Evolutionary conservation across 2,888 invertebrate species (phyloP), one percentile per base, ranked within the genome.

Genomic region (Athalia rosae): DNA sequence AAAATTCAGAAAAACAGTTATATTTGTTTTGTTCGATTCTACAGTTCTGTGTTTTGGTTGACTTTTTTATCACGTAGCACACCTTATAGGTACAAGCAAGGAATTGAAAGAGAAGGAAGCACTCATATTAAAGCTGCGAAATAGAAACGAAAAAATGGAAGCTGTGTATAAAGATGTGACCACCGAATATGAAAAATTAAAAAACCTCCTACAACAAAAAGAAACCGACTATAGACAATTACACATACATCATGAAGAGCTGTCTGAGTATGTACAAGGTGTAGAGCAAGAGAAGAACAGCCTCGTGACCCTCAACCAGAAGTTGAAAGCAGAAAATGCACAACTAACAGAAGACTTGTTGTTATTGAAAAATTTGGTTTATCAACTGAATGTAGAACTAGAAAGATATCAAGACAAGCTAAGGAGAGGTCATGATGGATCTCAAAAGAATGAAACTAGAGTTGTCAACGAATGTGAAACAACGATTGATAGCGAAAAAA

Each of bases 361-460:
- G 67, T 94, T 96, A 87, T 89, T 96, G 79, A 96, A 96, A 89
- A 95, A 94, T 81, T 93, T 96, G 0, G 92, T 96, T 4, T 96
- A 95, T 84, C 94, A 95, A 76, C 87, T 96, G 43, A 96, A 96
- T 87, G 93, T 94, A 0, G 95, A 96, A 84, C 90, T 96, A 43
- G 95, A 95, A 79, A 91, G 93, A 2, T 95, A 95, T 85, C 96
- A 96, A 89, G 94, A 95, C 83, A 94, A 93, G 81, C 80, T 94
- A 0, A 91, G 93, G n/a, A 89, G 86, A 73, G 78, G 74, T 76
- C 80, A 79, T 76, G 78, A 11, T 50, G 78, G 47, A 45, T 9
- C 50, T 3, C 43, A 79, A 0, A 77, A 79, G 13, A 63, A 59
- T n/a, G 76, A 79, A 50, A 81, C 41, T 85, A 85, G 50, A 85